Base-by-base conservation (phyloP, 2,113 vertebrate species). In the Onychorhynchus coronatus region DNA sequence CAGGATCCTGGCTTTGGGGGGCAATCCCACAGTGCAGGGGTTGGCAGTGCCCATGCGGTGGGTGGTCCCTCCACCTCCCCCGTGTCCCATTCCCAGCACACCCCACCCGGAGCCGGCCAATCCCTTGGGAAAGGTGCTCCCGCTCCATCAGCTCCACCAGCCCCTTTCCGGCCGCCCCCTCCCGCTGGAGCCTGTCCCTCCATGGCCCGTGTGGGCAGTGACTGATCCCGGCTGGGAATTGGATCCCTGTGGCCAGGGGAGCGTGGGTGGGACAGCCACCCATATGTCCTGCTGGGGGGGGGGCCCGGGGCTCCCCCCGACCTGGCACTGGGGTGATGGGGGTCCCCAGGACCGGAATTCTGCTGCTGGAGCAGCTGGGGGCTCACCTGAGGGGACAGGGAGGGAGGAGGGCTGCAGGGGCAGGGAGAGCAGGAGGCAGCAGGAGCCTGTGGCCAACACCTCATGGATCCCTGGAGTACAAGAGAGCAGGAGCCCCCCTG, bases 221-320 rank as follows among this genome's bases (percentile, higher is more conserved):
- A 67, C 84, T 95, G 94, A 91, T 11, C 68, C 16, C 14, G 30
- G 22, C 49, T 52, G 74, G 30, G 97, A 96, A 98, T 97, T 91
- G 89, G 86, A 97, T 86, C 80, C 97, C 85, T 83, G 84, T 89
- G 93, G 24, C 27, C 2, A 2, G 62, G 33, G 46, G 52, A 68
- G 63, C 0, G 3, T 0, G 16, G 71, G 42, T 35, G 25, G 55
- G 58, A 52, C 42, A 12, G 62, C 6, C n/a, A n/a, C 8, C 24
- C 4, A 1, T 13, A 74, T 53, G n/a, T 15, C 55, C 39, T 1
- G 3, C 11, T 33, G 53, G 37, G 84, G 17, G 37, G 14, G 0
- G 4, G 37, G 12, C 11, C 49, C 23, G n/a, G n/a, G 35, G 21
- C 31, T 73, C 21, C 7, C n/a, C 31, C 31, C 50, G 9, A 35